phyloP scores from a whole-genome alignment of 64 coral and sea anemone species.

The Montipora efflorescens region DNA sequence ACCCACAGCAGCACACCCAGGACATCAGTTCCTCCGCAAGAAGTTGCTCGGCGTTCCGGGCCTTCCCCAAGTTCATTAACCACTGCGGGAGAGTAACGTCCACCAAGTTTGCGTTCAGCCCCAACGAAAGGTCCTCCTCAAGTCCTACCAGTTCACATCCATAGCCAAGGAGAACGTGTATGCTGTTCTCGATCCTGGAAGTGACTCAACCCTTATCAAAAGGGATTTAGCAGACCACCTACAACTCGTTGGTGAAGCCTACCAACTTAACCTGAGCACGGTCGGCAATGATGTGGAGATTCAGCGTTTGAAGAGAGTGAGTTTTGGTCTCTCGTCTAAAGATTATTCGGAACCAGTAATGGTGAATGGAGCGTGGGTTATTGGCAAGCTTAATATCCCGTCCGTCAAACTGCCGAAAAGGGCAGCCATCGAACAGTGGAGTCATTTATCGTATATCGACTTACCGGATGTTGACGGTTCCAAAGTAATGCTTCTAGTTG shows the following conservation, averaged over 20 bases:
- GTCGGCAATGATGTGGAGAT: background rate
- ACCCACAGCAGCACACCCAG: background rate
- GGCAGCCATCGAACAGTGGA: background rate
- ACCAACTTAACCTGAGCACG: background rate
- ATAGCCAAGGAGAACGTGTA: background rate
- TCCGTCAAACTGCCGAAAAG: background rate
- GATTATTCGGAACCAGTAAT: background rate
- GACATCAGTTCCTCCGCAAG: background rate
- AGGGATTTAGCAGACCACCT: constrained; percentile 32
- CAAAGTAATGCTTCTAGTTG: background rate
- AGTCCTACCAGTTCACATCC: constrained; percentile 29
- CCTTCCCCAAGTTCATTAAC: too few relatives aligned
- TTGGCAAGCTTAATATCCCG: constrained; percentile 42
- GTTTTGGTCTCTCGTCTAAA: constrained; percentile 18
- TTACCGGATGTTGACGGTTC: too few relatives aligned
- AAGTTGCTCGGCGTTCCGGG: background rate
- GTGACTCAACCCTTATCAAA: constrained; percentile 46
- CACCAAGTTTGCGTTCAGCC: background rate
- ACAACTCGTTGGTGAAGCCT: constrained; percentile 10
- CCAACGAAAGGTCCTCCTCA: background rate
- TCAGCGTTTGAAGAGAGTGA: background rate
- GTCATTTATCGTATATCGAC: background rate
- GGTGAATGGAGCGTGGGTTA: constrained; percentile 36
- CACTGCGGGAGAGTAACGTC: background rate
- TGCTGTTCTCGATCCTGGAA: constrained; percentile 20